phyloP scores from a whole-genome alignment of 2,797 vertebrate genomes.

The Selene dorsalis region DNA sequence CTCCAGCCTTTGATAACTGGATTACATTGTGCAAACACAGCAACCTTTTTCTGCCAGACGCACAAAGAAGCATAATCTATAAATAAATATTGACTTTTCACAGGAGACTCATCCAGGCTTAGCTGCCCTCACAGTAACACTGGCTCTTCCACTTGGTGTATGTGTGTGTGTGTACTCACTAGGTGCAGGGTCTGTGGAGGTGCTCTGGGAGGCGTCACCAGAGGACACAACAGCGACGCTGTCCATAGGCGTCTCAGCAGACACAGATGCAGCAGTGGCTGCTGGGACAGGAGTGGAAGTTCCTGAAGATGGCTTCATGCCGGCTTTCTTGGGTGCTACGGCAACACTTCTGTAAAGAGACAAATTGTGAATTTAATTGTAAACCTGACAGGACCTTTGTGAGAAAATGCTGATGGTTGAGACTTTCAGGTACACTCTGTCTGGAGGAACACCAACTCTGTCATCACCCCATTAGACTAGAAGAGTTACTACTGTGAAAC shows the following conservation, averaged over 20 bases:
- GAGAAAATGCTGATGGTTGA: conserved; percentile 19
- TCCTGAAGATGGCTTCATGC: conserved; percentile 75
- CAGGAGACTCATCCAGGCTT: conserved; percentile 30
- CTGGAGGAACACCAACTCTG: conserved; percentile 11
- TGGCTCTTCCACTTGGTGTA: conserved; percentile 1
- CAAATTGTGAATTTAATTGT: conserved; percentile 24
- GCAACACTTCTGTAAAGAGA: conserved; percentile 89
- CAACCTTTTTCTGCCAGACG: conserved; percentile 32
- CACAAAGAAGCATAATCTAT: conserved; percentile 31
- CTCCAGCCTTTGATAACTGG: conserved; percentile 21
- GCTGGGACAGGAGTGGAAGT: conserved; percentile 59
- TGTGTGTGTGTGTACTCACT: conserved; percentile 79
- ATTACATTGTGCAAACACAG: conserved; percentile 38
- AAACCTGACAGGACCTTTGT: conserved; percentile 5
- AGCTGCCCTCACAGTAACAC: conserved; percentile 24
- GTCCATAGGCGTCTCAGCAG: conserved; percentile 80
- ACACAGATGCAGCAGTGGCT: conserved; percentile 65
- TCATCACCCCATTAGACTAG: conserved; percentile 41
- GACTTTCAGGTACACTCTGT: background rate
- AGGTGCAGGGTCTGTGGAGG: conserved; percentile 81
- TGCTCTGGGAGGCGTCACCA: conserved; percentile 83
- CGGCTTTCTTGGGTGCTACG: conserved; percentile 90
- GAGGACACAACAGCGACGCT: conserved; percentile 93
- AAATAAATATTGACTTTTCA: conserved; percentile 54
- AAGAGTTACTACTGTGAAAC: conserved; percentile 49